Conservation (phyloP, 2,113 vertebrate genomes). For the Bubalus kerabau region DNA sequence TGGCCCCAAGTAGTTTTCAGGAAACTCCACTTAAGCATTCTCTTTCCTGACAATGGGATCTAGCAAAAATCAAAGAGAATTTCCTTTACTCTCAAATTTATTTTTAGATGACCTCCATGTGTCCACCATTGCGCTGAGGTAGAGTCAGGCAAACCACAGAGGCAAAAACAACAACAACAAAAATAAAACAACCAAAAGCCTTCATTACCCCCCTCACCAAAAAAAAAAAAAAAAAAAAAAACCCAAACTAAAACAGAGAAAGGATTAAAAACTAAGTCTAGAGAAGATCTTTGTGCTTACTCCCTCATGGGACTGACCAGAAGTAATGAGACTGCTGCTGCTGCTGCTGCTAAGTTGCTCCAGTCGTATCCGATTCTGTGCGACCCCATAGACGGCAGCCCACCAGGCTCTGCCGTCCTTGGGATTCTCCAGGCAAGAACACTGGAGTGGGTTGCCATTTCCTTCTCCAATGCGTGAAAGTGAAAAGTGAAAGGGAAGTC, state of each 20-base stretch:
- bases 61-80: slow-evolving; percentile 5
- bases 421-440: no score
- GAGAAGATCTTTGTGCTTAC: not conserved
- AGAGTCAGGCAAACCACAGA: not conserved
- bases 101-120: not conserved
- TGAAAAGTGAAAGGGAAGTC: no score
- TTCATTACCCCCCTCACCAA: not conserved
- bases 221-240: not conserved
- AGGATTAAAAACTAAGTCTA: not conserved
- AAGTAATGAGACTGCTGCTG: not conserved
- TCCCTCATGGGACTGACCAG: not conserved
- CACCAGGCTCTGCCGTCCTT: no score
- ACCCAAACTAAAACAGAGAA: not conserved
- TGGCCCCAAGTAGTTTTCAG: not conserved
- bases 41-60: not conserved
- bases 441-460: no score
- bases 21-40: not conserved
- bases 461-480: no score
- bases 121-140: not conserved
- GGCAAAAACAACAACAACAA: not conserved
- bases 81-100: slow-evolving; percentile 16
- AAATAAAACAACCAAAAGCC: not conserved
- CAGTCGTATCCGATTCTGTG: no score
- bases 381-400: no score
- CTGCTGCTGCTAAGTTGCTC: no score